Evolutionary conservation across 2,888 invertebrate genomes (phyloP), one percentile per base, ranked within the genome.

Genomic region (Drosophila mercatorum): DNA sequence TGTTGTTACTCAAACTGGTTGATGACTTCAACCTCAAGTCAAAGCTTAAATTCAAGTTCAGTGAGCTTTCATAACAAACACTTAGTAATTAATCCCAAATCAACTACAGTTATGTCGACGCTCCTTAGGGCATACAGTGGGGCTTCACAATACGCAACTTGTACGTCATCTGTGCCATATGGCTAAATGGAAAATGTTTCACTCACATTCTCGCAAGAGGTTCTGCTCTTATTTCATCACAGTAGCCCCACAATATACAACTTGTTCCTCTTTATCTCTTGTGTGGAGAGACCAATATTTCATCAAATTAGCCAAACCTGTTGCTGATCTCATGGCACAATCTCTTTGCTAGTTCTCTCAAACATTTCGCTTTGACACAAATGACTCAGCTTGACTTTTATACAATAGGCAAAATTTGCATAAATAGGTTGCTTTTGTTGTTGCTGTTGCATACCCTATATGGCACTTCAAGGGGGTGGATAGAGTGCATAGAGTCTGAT

Each of bases 311-410:
- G 51, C 12, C 36, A 75, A 77, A 77, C 77, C 80, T 71, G 77
- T 75, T 79, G 77, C 61, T 77, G 80, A 77, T 77, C 77, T 77
- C 80, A 77, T 77, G 67, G 55, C 55, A 70, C 63, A 75, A 71
- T 79, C 80, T 79, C 75, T 47, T 66, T 55, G 14, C 26, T 34
- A 51, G 28, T 70, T 77, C 66, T 38, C 51, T 71, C 75, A 75
- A 77, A 71, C 63, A 71, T 52, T 71, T 75, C 53, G 71, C 61
- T 49, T 14, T 60, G 62, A 76, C 61, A 76, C 68, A 72, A 65
- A 75, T 77, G 77, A 77, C 71, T 77, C 80, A 77, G 55, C 75
- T 47, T 22, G 60, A 26, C 47, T 34, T 59, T 55, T 43, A 44
- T 57, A 70, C 66, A 77, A 75, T 62, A 65, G 66, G 43, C 41